Evolutionary conservation across 37 sponge, comb jelly and placozoan genomes (phyloP).

Genomic region (Halisarca cf. caerulea): DNA sequence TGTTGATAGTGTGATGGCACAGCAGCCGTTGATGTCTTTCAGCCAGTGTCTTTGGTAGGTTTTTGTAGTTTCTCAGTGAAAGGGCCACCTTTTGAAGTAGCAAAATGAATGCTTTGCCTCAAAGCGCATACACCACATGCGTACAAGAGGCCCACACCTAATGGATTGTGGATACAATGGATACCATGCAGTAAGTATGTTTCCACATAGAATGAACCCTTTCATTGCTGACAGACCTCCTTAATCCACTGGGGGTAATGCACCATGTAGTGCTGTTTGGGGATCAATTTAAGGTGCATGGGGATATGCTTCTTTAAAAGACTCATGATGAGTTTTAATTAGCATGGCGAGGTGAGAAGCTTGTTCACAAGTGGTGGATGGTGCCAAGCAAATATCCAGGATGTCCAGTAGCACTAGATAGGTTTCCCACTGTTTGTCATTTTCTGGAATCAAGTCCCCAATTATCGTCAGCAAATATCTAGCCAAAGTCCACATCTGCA

Average conservation of each 20-base stretch:
- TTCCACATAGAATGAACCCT: no score
- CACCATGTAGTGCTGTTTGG: slow-evolving; percentile 66
- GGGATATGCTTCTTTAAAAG: slow-evolving; percentile 57
- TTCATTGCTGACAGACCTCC: no score
- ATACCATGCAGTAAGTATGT: no score
- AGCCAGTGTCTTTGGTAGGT: slow-evolving; percentile 54
- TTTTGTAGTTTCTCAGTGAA: slow-evolving; percentile 31
- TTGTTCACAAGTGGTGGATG: neutral
- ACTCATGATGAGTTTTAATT: slow-evolving; percentile 29
- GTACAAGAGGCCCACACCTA: slow-evolving; percentile 60
- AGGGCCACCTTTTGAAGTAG: slow-evolving; percentile 37
- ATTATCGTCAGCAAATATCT: slow-evolving; percentile 55
- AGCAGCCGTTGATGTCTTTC: slow-evolving; percentile 39
- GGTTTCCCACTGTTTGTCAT: slow-evolving; percentile 46
- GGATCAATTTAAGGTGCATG: slow-evolving; percentile 21
- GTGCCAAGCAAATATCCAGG: slow-evolving; percentile 56
- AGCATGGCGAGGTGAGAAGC: slow-evolving; percentile 18
- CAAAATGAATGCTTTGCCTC: slow-evolving; percentile 64
- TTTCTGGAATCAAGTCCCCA: slow-evolving; percentile 45
- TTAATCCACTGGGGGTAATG: slow-evolving; percentile 57
- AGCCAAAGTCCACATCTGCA: slow-evolving; percentile 63
- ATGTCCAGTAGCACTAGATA: slow-evolving; percentile 46
- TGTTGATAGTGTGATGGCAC: slow-evolving; percentile 37
- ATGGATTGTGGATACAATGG: no score
- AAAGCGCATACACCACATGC: slow-evolving; percentile 70